These are phyloP conservation scores for Rhynchonycteris naso DNA, from an alignment of 2,797 vertebrate species.

Conservation along the genomic window DNA sequence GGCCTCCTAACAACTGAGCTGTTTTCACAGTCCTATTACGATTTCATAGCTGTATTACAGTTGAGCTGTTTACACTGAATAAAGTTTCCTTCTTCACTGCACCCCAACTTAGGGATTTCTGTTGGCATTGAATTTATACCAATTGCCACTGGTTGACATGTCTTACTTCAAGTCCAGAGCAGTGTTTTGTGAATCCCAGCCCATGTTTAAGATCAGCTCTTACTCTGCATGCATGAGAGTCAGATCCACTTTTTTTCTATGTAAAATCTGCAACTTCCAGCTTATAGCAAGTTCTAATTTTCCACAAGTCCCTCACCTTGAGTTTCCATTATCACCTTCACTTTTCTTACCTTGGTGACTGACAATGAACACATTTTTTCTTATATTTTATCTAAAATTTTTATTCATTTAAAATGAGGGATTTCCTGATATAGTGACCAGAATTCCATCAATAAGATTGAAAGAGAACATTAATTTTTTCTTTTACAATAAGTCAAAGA, in stretches of 20 bases:
- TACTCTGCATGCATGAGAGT: not conserved
- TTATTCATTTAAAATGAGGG: not conserved
- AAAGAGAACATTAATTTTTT: not conserved
- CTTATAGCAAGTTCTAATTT: not conserved
- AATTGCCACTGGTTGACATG: not conserved
- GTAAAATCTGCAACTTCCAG: not conserved
- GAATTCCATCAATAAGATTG: not conserved
- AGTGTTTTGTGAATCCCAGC: not conserved
- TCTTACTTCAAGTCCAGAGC: not conserved
- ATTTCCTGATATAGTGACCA: not conserved
- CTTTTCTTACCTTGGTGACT: not conserved
- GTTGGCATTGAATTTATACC: no score
- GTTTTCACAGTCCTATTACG: no score
- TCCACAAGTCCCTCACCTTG: not conserved
- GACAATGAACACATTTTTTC: not conserved
- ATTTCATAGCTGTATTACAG: not conserved
- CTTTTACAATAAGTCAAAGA: not conserved
- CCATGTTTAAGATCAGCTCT: not conserved
- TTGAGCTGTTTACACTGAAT: not conserved
- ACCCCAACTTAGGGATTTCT: no score
- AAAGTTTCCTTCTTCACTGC: no score
- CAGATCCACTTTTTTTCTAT: not conserved
- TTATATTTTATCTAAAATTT: not conserved
- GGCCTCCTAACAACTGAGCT: no score
- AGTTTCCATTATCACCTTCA: not conserved